phyloP scores from a whole-genome alignment of 2,888 invertebrate species.

The Pyrgus malvae region DNA sequence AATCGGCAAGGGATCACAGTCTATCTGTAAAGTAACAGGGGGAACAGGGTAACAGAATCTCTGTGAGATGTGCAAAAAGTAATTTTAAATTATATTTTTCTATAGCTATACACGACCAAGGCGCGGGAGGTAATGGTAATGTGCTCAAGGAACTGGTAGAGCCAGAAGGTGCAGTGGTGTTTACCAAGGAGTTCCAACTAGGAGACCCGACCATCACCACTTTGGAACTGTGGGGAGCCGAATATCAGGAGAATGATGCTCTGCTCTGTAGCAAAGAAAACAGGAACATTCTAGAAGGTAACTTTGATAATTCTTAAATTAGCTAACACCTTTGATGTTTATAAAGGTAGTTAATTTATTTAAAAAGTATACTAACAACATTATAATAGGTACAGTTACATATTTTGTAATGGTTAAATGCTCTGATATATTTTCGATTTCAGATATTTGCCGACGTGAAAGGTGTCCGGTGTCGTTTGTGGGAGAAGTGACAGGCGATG shows the following conservation, averaged over 20 bases:
- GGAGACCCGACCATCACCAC: slow-evolving; percentile 97
- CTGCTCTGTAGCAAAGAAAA: slow-evolving; percentile 88
- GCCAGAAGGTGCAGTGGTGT: slow-evolving; percentile 95
- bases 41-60: no score
- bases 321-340: background rate
- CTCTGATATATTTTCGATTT: no score
- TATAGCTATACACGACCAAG: slow-evolving; percentile 97
- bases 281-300: slow-evolving; percentile 81
- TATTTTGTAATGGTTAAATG: no score
- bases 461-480: slow-evolving; percentile 96
- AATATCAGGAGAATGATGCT: slow-evolving; percentile 98
- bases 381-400: no score
- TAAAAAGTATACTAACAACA: background rate
- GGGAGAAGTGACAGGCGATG: slow-evolving; percentile 94
- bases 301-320: no score
- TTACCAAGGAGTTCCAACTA: slow-evolving; percentile 91
- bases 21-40: no score
- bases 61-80: no score
- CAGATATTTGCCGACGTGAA: slow-evolving; percentile 91
- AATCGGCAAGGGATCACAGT: no score
- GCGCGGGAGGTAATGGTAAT: slow-evolving; percentile 99
- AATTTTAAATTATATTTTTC: no score
- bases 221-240: slow-evolving; percentile 98
- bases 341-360: no score
- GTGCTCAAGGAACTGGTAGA: slow-evolving; percentile 98